Base-by-base conservation (phyloP, 2,113 vertebrate species). In the Thunnus maccoyii region DNA sequence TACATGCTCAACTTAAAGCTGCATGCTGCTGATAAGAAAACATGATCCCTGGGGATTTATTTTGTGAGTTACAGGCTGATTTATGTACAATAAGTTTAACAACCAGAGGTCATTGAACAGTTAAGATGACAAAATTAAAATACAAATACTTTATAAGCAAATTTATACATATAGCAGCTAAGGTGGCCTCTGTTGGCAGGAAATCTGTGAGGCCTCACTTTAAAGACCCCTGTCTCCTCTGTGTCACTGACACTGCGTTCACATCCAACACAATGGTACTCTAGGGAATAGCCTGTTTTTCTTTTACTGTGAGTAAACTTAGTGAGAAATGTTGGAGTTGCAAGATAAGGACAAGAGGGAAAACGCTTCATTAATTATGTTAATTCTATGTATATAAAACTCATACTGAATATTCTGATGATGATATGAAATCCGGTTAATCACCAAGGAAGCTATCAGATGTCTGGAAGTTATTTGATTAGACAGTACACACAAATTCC, bases 181-280 rank as follows among this genome's bases (percentile, higher is more conserved):
- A 8, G 54, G 5, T 13, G 47, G 2, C 4, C 60, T 17, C 41
- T 57, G 50, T 44, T 22, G 51, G 61, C 6, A 13, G 6, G n/a
- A 27, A 32, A 58, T 50, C 20, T 75, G 70, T 1, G 10, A 63
- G 16, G 6, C n/a, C 17, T 78, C 68, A 44, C 3, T 36, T 62
- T 51, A 55, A 72, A 83, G 3, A 18, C 14, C 13, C 11, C 10
- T 7, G 22, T 14, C 8, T 62, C 17, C 17, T 0, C 44, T 8
- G 32, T 46, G 73, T 86, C 83, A 73, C 20, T 82, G 77, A 79
- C 86, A 74, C 50, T 1, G 12, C 52, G 72, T 50, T 67, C 72
- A 75, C 25, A 6, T 57, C 32, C 36, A 10, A 44, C 0, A 5
- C 3, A 13, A 51, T 3, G 14, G 17, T 7, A 1, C 9, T 12